Evolutionary conservation across 2,888 invertebrate genomes (phyloP).

Genomic region (Zaprionus lineosus): DNA sequence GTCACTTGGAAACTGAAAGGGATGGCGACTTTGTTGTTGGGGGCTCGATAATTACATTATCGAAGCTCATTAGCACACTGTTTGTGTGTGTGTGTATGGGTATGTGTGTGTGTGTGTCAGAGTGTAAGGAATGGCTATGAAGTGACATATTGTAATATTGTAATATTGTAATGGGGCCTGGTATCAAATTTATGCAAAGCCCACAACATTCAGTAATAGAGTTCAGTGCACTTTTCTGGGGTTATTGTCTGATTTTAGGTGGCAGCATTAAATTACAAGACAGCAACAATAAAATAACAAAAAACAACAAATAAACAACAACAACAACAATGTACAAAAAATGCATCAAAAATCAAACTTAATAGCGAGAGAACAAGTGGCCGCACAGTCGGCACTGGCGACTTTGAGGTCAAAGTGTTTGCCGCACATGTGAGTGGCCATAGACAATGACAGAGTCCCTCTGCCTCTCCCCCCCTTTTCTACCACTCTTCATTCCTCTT

Average conservation of each 20-base stretch:
- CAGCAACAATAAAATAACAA: slow-evolving; percentile 22
- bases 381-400: slow-evolving; percentile 3
- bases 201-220: slow-evolving; percentile 24
- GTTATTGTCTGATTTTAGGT: slow-evolving; percentile 55
- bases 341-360: background rate
- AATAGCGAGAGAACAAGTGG: background rate
- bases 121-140: background rate
- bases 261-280: slow-evolving; percentile 58
- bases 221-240: slow-evolving; percentile 63
- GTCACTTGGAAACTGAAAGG: slow-evolving; percentile 2
- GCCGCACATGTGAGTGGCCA: slow-evolving; percentile 27
- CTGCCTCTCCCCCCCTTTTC: too few relatives aligned
- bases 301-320: slow-evolving; percentile 12
- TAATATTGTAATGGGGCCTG: slow-evolving; percentile 40
- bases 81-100: slow-evolving; percentile 6
- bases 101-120: too few relatives aligned
- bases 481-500: too few relatives aligned
- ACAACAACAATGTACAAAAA: background rate
- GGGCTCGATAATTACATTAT: slow-evolving; percentile 34
- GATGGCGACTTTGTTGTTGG: slow-evolving; percentile 22
- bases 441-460: slow-evolving; percentile 42
- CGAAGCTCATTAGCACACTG: slow-evolving; percentile 18
- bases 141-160: slow-evolving; percentile 23
- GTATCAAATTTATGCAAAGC: slow-evolving; percentile 57
- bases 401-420: slow-evolving; percentile 48